A percentile compares a stretch with the other conserved stretches of the same genome.
These are phyloP conservation scores for Drosophila pegasa DNA, from an alignment of 2,888 invertebrate genomes.

Conservation along the genomic window DNA sequence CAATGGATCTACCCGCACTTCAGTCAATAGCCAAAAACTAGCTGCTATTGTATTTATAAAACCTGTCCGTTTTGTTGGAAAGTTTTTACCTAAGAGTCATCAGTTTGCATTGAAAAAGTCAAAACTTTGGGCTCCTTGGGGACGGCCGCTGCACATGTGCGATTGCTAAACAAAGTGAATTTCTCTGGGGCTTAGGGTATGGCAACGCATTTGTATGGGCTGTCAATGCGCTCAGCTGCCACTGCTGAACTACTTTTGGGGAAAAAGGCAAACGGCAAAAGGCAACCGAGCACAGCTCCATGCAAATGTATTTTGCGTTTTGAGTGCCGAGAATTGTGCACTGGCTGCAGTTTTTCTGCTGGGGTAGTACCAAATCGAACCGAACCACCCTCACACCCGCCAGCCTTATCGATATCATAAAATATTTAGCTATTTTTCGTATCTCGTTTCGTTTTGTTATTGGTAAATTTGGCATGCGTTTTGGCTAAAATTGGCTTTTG, in stretches of 20 bases:
- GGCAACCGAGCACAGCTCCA: constrained; percentile 32
- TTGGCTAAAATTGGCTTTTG: constrained; percentile 78
- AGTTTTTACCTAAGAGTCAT: constrained; percentile 43
- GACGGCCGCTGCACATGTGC: constrained; percentile 28
- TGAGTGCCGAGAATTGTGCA: constrained; percentile 40
- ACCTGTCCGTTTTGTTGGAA: constrained; percentile 2
- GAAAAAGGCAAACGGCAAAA: constrained; percentile 9
- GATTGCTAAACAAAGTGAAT: constrained; percentile 51
- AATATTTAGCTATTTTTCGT: constrained; percentile 78
- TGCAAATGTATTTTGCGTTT: constrained; percentile 54
- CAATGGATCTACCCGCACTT: not conserved
- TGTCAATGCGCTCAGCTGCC: constrained; percentile 69
- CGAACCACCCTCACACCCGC: not conserved
- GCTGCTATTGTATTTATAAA: not conserved
- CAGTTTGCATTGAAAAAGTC: constrained; percentile 42
- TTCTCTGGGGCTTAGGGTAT: constrained; percentile 61
- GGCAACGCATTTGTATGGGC: constrained; percentile 65
- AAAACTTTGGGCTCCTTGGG: constrained; percentile 43
- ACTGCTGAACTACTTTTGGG: constrained; percentile 70
- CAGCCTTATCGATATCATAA: constrained; percentile 74
- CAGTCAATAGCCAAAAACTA: not conserved
- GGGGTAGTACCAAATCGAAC: too few relatives aligned
- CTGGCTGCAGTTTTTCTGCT: constrained; percentile 35
- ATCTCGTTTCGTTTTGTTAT: constrained; percentile 74
- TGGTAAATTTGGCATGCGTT: constrained; percentile 78